phyloP scores from a whole-genome alignment of 1,140 invertebrate genomes.

The Drosophila murphyi region DNA sequence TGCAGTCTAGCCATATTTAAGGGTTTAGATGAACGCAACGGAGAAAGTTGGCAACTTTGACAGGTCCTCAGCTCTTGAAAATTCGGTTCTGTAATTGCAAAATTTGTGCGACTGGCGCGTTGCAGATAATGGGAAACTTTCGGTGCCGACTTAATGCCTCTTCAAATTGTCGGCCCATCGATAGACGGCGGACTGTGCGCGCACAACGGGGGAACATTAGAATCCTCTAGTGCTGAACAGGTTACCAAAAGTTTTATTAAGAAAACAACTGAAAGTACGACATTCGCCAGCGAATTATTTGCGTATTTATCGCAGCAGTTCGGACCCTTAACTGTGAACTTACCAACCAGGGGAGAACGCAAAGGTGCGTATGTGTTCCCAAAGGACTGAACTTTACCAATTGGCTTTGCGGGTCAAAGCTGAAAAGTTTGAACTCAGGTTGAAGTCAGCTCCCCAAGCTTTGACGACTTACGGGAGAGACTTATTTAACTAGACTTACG shows the following conservation, averaged over 20 bases:
- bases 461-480: constrained; percentile 38
- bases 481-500: constrained; percentile 33
- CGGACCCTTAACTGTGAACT: constrained; percentile 51
- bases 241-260: constrained; percentile 70
- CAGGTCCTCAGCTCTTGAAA: constrained; percentile 32
- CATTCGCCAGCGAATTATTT: constrained; percentile 65
- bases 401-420: constrained; percentile 54
- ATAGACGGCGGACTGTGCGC: constrained; percentile 18
- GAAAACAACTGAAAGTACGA: constrained; percentile 53
- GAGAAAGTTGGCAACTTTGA: constrained; percentile 49
- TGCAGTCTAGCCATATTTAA: constrained; percentile 44
- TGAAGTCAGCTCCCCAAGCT: constrained; percentile 9
- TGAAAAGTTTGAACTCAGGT: constrained; percentile 46
- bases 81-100: constrained; percentile 72
- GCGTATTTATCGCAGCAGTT: constrained; percentile 66
- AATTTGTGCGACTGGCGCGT: constrained; percentile 68
- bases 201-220: not conserved
- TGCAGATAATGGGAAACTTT: constrained; percentile 76
- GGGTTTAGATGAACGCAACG: constrained; percentile 33
- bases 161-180: constrained; percentile 51
- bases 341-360: constrained; percentile 5
- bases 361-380: constrained; percentile 26
- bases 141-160: constrained; percentile 61
- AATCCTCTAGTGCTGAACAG: not conserved
- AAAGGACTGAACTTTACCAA: constrained; percentile 54